phyloP scores from a whole-genome alignment of 2,888 invertebrate species.

The Torymus tubicola region DNA sequence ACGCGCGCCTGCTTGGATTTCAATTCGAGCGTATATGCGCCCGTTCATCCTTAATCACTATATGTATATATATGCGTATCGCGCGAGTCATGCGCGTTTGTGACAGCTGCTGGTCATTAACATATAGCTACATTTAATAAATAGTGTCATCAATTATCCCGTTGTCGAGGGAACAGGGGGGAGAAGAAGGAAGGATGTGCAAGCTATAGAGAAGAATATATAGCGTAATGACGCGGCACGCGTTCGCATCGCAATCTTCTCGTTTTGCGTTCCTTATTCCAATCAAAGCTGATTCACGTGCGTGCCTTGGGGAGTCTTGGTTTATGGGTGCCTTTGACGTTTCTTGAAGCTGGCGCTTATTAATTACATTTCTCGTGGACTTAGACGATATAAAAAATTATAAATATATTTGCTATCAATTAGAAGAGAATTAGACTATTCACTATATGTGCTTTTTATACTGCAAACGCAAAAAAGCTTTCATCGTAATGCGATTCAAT shows the following conservation, averaged over 20 bases:
- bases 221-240: constrained; percentile 44
- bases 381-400: no score
- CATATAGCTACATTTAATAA: constrained; percentile 69
- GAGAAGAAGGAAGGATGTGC: constrained; percentile 44
- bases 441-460: no score
- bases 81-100: constrained; percentile 55
- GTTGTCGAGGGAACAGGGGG: not conserved
- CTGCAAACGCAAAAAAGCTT: no score
- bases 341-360: no score
- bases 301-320: no score
- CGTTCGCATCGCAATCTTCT: constrained; percentile 24
- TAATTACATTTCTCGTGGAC: no score
- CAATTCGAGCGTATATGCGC: constrained; percentile 66
- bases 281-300: constrained; percentile 29
- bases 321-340: no score
- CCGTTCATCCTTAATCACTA: constrained; percentile 62
- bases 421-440: not conserved
- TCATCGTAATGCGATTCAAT: no score
- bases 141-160: constrained; percentile 66
- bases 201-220: constrained; percentile 5
- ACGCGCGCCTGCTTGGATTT: constrained; percentile 65
- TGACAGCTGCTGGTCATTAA: constrained; percentile 63
- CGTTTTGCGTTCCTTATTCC: constrained; percentile 45
- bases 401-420: not conserved
- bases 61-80: constrained; percentile 14